phyloP scores from a whole-genome alignment of 2,797 vertebrate genomes.

The Rhabdophis nuchalis region DNA sequence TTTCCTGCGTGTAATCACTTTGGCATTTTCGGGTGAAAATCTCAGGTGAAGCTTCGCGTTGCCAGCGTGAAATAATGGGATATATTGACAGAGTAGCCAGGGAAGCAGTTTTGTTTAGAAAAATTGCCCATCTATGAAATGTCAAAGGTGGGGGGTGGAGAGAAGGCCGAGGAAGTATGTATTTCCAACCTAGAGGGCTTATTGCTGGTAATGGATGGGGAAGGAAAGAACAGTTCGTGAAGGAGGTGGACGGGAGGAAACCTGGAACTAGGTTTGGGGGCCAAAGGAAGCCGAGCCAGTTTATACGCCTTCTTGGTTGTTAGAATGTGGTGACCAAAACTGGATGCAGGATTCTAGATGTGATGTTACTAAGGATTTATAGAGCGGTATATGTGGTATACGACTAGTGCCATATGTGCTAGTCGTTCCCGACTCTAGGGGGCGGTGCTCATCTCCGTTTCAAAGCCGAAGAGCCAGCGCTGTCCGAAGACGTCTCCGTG shows the following conservation, averaged over 20 bases:
- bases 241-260: conserved; percentile 32
- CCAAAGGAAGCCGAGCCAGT: background rate
- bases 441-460: too few relatives aligned
- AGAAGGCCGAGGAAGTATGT: conserved; percentile 5
- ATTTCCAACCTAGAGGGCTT: conserved; percentile 50
- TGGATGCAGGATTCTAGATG: too few relatives aligned
- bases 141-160: conserved; percentile 32
- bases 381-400: too few relatives aligned
- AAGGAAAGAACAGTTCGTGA: conserved; percentile 43
- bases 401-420: too few relatives aligned
- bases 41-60: conserved; percentile 53
- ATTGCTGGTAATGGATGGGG: conserved; percentile 25
- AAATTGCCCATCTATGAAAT: conserved; percentile 68
- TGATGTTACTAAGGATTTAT: too few relatives aligned
- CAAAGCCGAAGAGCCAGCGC: too few relatives aligned
- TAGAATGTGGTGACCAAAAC: too few relatives aligned
- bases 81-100: conserved; percentile 67
- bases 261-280: background rate
- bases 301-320: too few relatives aligned
- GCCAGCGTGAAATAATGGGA: conserved; percentile 66
- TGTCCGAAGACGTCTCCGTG: too few relatives aligned
- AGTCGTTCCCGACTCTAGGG: too few relatives aligned
- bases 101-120: conserved; percentile 67
- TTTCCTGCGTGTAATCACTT: conserved; percentile 63
- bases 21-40: conserved; percentile 56